Evolutionary conservation across 2,113 vertebrate genomes (phyloP), one percentile per base, ranked within the genome.

Genomic region (Gallinago paraguaiae): DNA sequence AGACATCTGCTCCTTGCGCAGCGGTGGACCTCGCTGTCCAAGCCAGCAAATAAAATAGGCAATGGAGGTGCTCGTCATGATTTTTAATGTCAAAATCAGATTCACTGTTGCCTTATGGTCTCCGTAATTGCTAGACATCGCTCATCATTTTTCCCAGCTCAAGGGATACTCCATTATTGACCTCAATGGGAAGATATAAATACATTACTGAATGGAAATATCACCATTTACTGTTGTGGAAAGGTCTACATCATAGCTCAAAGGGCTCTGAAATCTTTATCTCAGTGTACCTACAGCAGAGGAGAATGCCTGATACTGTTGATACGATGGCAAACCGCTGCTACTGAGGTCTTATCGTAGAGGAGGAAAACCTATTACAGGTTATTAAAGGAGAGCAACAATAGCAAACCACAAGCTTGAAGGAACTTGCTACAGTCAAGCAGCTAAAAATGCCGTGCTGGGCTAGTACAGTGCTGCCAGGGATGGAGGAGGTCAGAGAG

Each of bases 141-240:
- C 94, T 97, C 92, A 92, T 95, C 76, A 89, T 96, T 92, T 90
- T 93, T 74, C 91, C 72, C 63, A 89, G 72, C 93, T 95, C 95
- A 82, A 87, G 92, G 91, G 90, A 90, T 96, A 68, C 74, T 90
- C 67, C 71, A 82, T 90, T 95, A 94, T 93, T 96, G 89, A 97
- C 92, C 88, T 92, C 91, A 22, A 80, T 57, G 76, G 93, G 90
- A 95, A 94, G 92, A 95, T 88, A 93, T 76, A 94, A 94, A 86
- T 96, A 90, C 54, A 82, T 80, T 70, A 94, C 69, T 76, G 77
- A 76, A 82, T 95, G 75, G 96, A 82, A 91, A 87, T 93, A 95
- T 77, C 89, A 77, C 87, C 93, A 30, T 90, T 91, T 86, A 77
- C 91, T 54, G 4, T 88, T 81, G 59, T 85, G 75, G 80, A 72